Evolutionary conservation across 2,113 vertebrate genomes (phyloP).

Genomic region (Proteles cristata): DNA sequence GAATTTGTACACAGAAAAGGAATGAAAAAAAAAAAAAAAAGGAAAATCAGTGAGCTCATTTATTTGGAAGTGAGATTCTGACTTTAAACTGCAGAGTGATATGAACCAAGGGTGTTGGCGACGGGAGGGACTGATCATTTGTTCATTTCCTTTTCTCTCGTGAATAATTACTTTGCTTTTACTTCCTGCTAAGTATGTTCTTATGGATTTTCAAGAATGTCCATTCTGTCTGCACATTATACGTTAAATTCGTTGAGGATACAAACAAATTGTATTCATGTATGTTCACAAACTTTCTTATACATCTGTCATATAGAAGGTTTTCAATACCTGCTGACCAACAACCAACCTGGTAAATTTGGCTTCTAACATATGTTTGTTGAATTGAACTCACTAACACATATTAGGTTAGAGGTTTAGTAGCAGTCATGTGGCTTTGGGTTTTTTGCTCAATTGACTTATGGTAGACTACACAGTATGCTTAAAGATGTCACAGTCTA

Average conservation of each 20-base stretch:
- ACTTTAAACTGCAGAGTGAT: neutral
- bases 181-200: neutral
- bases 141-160: neutral
- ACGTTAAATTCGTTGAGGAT: constrained; percentile 7
- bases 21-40: neutral
- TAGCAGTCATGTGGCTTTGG: neutral
- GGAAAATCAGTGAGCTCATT: neutral
- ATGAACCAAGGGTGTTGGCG: neutral
- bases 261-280: constrained; percentile 13
- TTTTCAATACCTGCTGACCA: neutral
- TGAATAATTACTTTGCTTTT: constrained; percentile 18
- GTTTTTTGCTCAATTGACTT: constrained; percentile 16
- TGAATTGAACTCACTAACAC: neutral
- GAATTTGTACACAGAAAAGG: constrained; percentile 19
- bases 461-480: neutral
- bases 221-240: constrained; percentile 1
- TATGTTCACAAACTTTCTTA: constrained; percentile 24
- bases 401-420: neutral
- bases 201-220: constrained; percentile 40
- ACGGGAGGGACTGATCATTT: neutral
- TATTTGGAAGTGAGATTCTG: neutral
- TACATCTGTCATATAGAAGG: neutral
- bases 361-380: neutral
- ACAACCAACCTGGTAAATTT: neutral
- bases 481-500: neutral